Evolutionary conservation across 2,888 invertebrate species (phyloP).

Genomic region (Pinctada fucata): DNA sequence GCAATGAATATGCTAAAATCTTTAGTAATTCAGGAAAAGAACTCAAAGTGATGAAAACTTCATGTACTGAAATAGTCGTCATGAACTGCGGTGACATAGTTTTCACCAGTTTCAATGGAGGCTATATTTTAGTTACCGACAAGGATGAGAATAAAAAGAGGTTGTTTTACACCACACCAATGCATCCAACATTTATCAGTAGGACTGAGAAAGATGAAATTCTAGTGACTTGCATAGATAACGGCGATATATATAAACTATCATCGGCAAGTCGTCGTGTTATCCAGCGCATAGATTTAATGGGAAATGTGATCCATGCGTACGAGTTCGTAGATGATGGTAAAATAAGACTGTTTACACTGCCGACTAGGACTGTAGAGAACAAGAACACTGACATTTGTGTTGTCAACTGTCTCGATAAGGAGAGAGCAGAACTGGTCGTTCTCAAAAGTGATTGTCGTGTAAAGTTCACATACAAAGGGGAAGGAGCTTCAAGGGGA

Average conservation of each 20-base stretch:
- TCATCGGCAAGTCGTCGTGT: not conserved
- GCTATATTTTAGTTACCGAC: not conserved
- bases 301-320: not conserved
- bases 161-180: not conserved
- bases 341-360: not conserved
- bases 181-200: not conserved
- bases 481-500: not conserved
- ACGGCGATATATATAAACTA: not conserved
- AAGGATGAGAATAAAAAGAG: not conserved
- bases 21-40: too few relatives aligned
- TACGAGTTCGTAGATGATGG: not conserved
- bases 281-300: not conserved
- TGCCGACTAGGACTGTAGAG: not conserved
- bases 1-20: too few relatives aligned
- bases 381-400: not conserved
- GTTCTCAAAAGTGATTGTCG: not conserved
- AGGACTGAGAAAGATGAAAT: not conserved
- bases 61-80: not conserved
- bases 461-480: not conserved
- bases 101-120: not conserved
- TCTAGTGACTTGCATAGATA: not conserved
- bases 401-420: not conserved
- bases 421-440: not conserved
- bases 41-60: too few relatives aligned
- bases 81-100: not conserved